Evolutionary conservation across 2,888 invertebrate genomes (phyloP).

Genomic region (Drymonia ruficornis): DNA sequence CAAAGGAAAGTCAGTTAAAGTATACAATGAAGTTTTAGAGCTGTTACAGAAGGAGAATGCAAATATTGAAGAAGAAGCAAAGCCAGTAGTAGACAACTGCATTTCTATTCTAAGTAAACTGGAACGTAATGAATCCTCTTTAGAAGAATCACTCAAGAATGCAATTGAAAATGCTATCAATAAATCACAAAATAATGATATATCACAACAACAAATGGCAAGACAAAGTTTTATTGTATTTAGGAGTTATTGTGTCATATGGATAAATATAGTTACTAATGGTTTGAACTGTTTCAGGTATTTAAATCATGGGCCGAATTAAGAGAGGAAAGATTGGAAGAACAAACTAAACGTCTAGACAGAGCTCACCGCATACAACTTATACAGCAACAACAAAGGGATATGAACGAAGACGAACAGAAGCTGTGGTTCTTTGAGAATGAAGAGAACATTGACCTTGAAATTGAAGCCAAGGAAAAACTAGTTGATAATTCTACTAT

Average conservation of each 20-base stretch:
- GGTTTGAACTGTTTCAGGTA: constrained; percentile 57
- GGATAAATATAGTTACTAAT: not conserved
- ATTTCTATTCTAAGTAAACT: constrained; percentile 46
- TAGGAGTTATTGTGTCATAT: not conserved
- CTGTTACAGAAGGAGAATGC: constrained; percentile 52
- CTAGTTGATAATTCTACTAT: constrained; percentile 48
- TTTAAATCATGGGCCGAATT: constrained; percentile 85
- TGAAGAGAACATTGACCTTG: constrained; percentile 89
- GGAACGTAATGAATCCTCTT: constrained; percentile 37
- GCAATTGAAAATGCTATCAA: constrained; percentile 83
- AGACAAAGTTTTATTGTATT: constrained; percentile 7
- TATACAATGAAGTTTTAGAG: constrained; percentile 61
- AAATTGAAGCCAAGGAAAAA: constrained; percentile 86
- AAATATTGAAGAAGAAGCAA: constrained; percentile 42
- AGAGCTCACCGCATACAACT: constrained; percentile 79
- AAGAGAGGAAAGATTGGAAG: constrained; percentile 84
- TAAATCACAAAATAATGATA: constrained; percentile 83
- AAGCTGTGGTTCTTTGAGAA: constrained; percentile 93
- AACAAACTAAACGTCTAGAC: constrained; percentile 84
- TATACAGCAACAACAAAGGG: constrained; percentile 80
- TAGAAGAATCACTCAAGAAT: constrained; percentile 77
- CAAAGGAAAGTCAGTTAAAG: constrained; percentile 51
- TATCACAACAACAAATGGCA: constrained; percentile 83
- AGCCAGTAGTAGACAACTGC: constrained; percentile 52
- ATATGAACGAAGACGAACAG: constrained; percentile 85